Percentiles rank a stretch among this genome's conserved stretches.
phyloP scores from a whole-genome alignment of 1,140 invertebrate species.

The Pseudomyrmex flavicornis region DNA sequence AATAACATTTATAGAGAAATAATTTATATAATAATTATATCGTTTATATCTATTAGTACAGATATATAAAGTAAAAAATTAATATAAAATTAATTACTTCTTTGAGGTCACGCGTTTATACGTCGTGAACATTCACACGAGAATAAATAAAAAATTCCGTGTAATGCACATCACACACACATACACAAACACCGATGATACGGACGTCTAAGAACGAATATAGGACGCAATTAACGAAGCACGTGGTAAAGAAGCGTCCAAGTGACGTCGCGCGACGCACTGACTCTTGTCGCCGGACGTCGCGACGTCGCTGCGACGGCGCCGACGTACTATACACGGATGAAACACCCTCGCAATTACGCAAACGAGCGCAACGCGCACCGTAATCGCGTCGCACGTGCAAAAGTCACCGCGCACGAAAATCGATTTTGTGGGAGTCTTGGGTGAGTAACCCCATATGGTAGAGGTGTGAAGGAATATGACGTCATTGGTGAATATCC shows the following conservation, averaged over 20 bases:
- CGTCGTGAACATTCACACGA: slow-evolving; percentile 74
- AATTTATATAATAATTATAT: neutral
- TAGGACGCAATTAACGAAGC: slow-evolving; percentile 67
- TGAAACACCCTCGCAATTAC: slow-evolving; percentile 43
- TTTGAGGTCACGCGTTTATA: slow-evolving; percentile 64
- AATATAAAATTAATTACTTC: slow-evolving; percentile 65
- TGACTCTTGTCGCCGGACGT: slow-evolving; percentile 66
- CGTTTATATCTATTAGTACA: neutral
- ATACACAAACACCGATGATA: slow-evolving; percentile 1
- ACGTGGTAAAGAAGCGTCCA: slow-evolving; percentile 69
- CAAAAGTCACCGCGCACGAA: slow-evolving; percentile 3
- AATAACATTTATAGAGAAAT: neutral
- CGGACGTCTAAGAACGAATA: slow-evolving; percentile 11
- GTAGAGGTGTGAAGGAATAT: slow-evolving; percentile 14
- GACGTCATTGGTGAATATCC: slow-evolving; percentile 41
- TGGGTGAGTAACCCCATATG: slow-evolving; percentile 22
- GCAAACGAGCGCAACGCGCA: slow-evolving; percentile 26
- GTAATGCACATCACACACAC: slow-evolving; percentile 62
- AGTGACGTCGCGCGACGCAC: slow-evolving; percentile 71
- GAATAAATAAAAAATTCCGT: slow-evolving; percentile 53
- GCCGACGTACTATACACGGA: slow-evolving; percentile 47
- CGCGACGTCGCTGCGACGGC: slow-evolving; percentile 64
- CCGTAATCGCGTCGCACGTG: slow-evolving; percentile 14
- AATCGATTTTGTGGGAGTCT: slow-evolving; percentile 62
- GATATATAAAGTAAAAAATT: neutral